These are phyloP conservation scores for Condylura cristata DNA, from an alignment of 2,113 vertebrate genomes.

Conservation along the genomic window DNA sequence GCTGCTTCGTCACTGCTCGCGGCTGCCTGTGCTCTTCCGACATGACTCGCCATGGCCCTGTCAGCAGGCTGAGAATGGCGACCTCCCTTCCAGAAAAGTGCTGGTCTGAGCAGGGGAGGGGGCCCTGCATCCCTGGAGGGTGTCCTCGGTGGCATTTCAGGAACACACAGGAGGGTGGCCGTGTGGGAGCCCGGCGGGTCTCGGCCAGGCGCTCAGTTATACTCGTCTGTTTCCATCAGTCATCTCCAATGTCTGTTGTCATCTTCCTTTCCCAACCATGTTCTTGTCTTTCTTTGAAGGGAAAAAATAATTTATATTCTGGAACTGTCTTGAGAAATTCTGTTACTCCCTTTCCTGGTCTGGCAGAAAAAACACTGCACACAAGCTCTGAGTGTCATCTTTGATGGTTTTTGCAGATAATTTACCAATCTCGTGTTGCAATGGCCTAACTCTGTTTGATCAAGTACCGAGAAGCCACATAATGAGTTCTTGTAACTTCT, in stretches of 20 bases:
- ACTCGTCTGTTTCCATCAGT: neutral
- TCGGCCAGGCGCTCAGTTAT: too few species aligned
- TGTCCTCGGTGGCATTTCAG: neutral
- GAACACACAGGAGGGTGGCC: neutral
- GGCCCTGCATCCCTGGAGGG: neutral
- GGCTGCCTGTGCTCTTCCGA: neutral
- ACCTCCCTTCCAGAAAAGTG: neutral
- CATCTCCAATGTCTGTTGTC: neutral
- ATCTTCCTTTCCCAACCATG: neutral
- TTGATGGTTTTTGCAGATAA: neutral
- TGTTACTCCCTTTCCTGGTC: neutral
- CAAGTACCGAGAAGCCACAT: neutral
- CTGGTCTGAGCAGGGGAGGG: neutral
- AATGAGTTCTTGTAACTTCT: neutral
- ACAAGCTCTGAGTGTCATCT: neutral
- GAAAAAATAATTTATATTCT: neutral
- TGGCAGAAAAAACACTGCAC: neutral
- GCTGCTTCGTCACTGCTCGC: neutral
- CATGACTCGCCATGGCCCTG: neutral
- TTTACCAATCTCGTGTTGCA: neutral
- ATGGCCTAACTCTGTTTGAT: neutral
- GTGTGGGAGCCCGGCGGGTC: neutral
- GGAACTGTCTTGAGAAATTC: constrained; percentile 39
- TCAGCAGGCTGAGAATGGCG: neutral
- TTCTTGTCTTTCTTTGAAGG: constrained; percentile 35